These are phyloP conservation scores for Strongylocentrotus purpuratus DNA, from an alignment of 35 echinoderm and acorn worm species.

Conservation along the genomic window DNA sequence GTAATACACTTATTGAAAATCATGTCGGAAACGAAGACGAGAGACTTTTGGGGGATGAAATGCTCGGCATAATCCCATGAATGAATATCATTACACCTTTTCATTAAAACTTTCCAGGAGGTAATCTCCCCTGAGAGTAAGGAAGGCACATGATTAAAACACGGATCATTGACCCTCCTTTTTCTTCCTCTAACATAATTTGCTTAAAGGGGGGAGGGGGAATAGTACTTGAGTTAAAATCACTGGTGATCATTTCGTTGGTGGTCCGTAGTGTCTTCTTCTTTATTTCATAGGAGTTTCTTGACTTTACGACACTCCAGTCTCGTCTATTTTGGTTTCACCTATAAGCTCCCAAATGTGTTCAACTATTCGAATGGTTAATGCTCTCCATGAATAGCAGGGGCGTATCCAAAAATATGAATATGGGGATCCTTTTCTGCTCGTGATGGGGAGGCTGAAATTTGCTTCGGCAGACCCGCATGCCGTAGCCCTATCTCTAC, in stretches of 20 bases:
- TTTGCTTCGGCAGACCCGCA: too few species aligned
- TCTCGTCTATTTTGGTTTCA: not conserved
- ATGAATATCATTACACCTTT: not conserved
- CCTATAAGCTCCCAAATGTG: not conserved
- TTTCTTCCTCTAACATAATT: not conserved
- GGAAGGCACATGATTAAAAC: not conserved
- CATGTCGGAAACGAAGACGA: not conserved
- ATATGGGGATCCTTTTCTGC: too few species aligned
- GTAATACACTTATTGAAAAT: not conserved
- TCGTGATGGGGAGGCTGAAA: too few species aligned
- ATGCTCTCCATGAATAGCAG: too few species aligned
- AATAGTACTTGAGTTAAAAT: not conserved
- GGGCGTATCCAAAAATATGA: too few species aligned
- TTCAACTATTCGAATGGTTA: not conserved
- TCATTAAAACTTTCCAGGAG: not conserved
- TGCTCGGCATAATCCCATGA: not conserved
- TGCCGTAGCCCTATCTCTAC: too few species aligned
- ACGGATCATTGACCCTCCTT: not conserved
- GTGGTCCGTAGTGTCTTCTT: not conserved
- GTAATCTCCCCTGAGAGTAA: not conserved
- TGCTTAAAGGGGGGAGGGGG: not conserved
- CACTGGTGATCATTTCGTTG: not conserved
- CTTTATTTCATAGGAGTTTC: not conserved
- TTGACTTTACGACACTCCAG: not conserved
- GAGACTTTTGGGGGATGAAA: not conserved